Evolutionary conservation across 2,113 vertebrate genomes (phyloP).

Genomic region (western clawed frog (Xenopus tropicalis)): UCB_Xtro_10.0 CM004448.2:103127501-103128000

Average conservation of each 20-base stretch:
- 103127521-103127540: constrained; percentile 46
- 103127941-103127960: constrained; percentile 39
- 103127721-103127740: neutral
- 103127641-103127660: constrained; percentile 25
- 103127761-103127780: constrained; percentile 5
- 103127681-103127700: neutral
- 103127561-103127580: constrained; percentile 41
- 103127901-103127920: constrained; percentile 7
- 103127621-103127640: neutral
- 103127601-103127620: constrained; percentile 27
- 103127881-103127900: constrained; percentile 26
- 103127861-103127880: constrained; percentile 7
- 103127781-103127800: neutral
- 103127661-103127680: constrained; percentile 5
- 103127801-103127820: constrained; percentile 1
- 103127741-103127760: neutral
- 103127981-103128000: constrained; percentile 9
- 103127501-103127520: constrained; percentile 10
- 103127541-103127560: constrained; percentile 41
- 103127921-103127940: constrained; percentile 7
- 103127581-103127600: constrained; percentile 33
- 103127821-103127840: constrained; percentile 15
- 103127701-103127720: neutral
- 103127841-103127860: neutral
- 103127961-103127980: constrained; percentile 42